Base-by-base conservation (phyloP, 2,113 vertebrate genomes). In the Tragulus kanchil region DNA sequence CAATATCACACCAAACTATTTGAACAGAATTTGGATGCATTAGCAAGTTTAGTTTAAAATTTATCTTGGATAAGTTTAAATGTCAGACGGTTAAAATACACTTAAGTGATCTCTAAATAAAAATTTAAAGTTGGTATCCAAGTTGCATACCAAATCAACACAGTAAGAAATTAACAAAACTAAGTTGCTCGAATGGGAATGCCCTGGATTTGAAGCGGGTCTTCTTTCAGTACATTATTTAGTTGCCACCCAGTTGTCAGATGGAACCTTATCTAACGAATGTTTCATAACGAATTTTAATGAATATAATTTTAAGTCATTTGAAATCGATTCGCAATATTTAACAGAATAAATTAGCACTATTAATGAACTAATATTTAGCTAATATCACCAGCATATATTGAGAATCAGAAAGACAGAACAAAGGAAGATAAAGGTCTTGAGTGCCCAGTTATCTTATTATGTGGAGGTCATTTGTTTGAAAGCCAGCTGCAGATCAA, bases 81-180 rank as follows among this genome's bases (percentile, higher is more conserved):
- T 26, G 42, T 54, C 73, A 73, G 42, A 71, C 8, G 7, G 50
- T 25, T 93, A 96, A 96, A 87, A 90, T 78, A 62, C 0, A 85
- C 31, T 28, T n/a, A 52, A 78, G n/a, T 36, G 56, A 83, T 85
- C 14, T 73, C 56, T 62, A 88, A 93, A 83, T 69, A 91, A 91
- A 95, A 93, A 89, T 42, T 25, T 75, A 94, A 82, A 89, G 21
- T 67, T 96, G n/a, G 17, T 65, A 58, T 58, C 15, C 42, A 95
- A 58, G 5, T 59, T 87, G 83, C 5, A 92, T 31, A 92, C 19
- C 21, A 42, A 82, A 62, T 79, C 42, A 78, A 65, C 10, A 23
- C 8, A 59, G 62, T 28, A n/a, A 95, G 56, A 85, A 83, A 89
- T 1, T 95, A 25, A 6, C 4, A 36, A 88, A 88, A 91, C 12